Percentiles rank a stretch among this genome's conserved stretches.
Evolutionary conservation across 2,113 vertebrate genomes (phyloP).

Genomic region (Ictalurus punctatus): DNA sequence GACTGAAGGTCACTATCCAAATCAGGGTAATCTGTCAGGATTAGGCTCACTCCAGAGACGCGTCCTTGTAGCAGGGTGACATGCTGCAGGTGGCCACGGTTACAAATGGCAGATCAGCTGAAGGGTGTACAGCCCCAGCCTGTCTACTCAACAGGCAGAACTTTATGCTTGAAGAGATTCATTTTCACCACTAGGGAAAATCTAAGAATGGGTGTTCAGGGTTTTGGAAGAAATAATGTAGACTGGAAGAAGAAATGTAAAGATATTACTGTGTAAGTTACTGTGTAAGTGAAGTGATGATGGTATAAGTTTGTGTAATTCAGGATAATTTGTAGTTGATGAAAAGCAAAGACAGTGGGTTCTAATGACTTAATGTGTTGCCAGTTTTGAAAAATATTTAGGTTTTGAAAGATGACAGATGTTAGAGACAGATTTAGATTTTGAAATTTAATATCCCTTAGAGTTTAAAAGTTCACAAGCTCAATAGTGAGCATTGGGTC

Average conservation of each 20-base stretch:
- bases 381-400: neutral
- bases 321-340: neutral
- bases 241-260: neutral
- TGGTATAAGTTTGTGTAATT: neutral
- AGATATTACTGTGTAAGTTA: no score
- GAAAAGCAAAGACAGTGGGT: neutral
- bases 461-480: neutral
- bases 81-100: slow-evolving; percentile 18
- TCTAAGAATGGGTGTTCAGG: neutral
- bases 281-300: neutral
- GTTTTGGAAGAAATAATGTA: neutral
- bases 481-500: neutral
- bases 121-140: neutral
- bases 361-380: neutral
- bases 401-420: neutral
- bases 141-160: slow-evolving; percentile 5
- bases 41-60: slow-evolving; percentile 2
- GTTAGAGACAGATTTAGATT: neutral
- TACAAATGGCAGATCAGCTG: neutral
- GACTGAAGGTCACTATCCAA: slow-evolving; percentile 37
- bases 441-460: neutral
- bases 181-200: neutral
- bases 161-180: neutral
- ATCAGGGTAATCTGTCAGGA: slow-evolving; percentile 40
- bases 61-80: slow-evolving; percentile 1